phyloP scores from a whole-genome alignment of 2,888 invertebrate genomes.

The Gymnoscelis rufifasciata region DNA sequence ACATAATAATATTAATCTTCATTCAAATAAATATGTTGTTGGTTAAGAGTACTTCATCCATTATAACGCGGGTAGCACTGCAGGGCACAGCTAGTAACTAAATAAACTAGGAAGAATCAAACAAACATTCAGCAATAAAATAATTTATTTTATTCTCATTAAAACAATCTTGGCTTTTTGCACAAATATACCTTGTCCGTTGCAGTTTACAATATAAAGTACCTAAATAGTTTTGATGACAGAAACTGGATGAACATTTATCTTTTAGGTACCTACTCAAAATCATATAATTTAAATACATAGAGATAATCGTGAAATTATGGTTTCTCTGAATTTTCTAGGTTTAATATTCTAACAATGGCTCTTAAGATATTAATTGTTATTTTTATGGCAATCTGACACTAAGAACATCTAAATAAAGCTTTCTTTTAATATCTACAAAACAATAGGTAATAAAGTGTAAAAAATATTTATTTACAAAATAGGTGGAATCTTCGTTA shows the following conservation, averaged over 20 bases:
- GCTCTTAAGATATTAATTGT: conserved; percentile 32
- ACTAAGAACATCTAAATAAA: conserved; percentile 66
- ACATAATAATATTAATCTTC: too few species aligned
- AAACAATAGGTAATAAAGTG: conserved; percentile 55
- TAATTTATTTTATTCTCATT: conserved; percentile 67
- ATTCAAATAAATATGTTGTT: too few species aligned
- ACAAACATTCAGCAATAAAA: conserved; percentile 61
- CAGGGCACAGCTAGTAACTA: too few species aligned
- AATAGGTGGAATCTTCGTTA: conserved; percentile 78
- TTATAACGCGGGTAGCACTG: too few species aligned
- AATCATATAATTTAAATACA: too few species aligned
- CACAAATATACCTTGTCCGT: conserved; percentile 41
- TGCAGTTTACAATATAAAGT: conserved; percentile 34
- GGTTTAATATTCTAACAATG: conserved; percentile 14
- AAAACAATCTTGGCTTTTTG: conserved; percentile 58
- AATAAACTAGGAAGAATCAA: conserved; percentile 29
- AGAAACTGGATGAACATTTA: too few species aligned
- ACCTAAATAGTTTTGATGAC: background rate
- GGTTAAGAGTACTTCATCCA: too few species aligned
- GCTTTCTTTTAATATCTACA: conserved; percentile 59
- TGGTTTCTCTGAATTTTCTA: too few species aligned
- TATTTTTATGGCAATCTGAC: conserved; percentile 68
- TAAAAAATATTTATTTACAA: conserved; percentile 73
- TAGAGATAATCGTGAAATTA: too few species aligned
- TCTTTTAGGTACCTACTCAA: too few species aligned